These are phyloP conservation scores for Eufriesea mexicana DNA, from an alignment of 1,140 invertebrate species.

Conservation along the genomic window DNA sequence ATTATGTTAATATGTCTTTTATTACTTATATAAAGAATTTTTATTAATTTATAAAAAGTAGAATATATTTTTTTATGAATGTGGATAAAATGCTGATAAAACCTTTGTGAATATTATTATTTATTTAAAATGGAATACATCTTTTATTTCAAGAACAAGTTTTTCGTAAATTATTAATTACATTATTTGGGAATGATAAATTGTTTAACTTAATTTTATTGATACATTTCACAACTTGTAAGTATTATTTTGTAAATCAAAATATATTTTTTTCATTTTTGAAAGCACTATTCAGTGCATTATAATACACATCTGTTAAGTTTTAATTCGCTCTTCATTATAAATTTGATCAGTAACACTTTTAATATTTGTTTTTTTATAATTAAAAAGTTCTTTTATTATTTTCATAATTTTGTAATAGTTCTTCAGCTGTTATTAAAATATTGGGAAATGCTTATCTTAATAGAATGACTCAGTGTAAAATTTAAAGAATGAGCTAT, in stretches of 20 bases:
- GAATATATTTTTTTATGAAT: neutral
- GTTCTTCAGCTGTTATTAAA: conserved; percentile 9
- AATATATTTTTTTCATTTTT: neutral
- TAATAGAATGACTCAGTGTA: neutral
- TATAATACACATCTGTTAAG: neutral
- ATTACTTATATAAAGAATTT: neutral
- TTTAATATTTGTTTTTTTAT: neutral
- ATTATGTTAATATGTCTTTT: neutral
- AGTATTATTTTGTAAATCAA: neutral
- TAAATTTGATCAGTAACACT: neutral
- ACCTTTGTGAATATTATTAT: neutral
- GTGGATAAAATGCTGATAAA: neutral
- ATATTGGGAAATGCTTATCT: neutral
- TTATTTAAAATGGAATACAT: no score
- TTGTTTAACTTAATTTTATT: neutral
- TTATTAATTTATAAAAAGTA: neutral
- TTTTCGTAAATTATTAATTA: no score
- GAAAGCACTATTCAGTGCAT: neutral
- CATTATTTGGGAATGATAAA: no score
- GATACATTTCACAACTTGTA: neutral
- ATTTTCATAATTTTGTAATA: neutral
- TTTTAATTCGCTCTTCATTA: neutral
- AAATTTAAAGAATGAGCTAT: neutral
- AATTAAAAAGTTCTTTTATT: neutral
- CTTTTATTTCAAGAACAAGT: no score